A percentile compares a stretch with the other conserved stretches of the same genome.
Evolutionary conservation across 2,113 vertebrate genomes (phyloP).

Genomic region (Spea bombifrons): DNA sequence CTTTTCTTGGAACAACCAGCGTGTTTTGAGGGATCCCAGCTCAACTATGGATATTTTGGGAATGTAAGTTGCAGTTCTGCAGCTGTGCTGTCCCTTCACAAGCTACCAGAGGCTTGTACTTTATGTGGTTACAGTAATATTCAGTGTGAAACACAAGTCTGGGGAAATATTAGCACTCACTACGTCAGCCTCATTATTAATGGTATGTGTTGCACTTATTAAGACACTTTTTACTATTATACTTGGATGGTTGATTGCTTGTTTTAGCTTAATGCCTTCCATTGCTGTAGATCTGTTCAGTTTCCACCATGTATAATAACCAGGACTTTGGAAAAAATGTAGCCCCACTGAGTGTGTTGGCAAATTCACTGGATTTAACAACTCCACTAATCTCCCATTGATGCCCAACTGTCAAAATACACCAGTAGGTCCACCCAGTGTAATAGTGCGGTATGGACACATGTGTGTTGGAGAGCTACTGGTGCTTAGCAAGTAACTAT

Average conservation of each 20-base stretch:
- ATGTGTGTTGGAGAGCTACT: no score
- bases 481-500: no score
- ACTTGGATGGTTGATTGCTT: conserved; percentile 39
- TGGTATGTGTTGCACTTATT: conserved; percentile 34
- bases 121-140: conserved; percentile 35
- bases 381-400: not conserved
- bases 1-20: conserved; percentile 40
- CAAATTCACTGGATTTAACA: conserved; percentile 16
- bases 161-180: conserved; percentile 45
- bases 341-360: conserved; percentile 3
- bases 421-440: conserved; percentile 5
- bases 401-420: not conserved
- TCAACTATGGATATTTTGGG: conserved; percentile 8
- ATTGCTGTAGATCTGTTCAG: conserved; percentile 20
- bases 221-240: conserved; percentile 37
- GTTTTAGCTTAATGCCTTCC: conserved; percentile 41
- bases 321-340: conserved; percentile 12
- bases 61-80: conserved; percentile 1
- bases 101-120: conserved; percentile 34
- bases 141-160: conserved; percentile 40
- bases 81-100: conserved; percentile 25
- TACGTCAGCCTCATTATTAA: conserved; percentile 39
- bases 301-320: conserved; percentile 41
- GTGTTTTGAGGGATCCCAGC: not conserved
- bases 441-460: no score